phyloP scores from a whole-genome alignment of 2,888 invertebrate genomes.

The Spisula subtruncata region DNA sequence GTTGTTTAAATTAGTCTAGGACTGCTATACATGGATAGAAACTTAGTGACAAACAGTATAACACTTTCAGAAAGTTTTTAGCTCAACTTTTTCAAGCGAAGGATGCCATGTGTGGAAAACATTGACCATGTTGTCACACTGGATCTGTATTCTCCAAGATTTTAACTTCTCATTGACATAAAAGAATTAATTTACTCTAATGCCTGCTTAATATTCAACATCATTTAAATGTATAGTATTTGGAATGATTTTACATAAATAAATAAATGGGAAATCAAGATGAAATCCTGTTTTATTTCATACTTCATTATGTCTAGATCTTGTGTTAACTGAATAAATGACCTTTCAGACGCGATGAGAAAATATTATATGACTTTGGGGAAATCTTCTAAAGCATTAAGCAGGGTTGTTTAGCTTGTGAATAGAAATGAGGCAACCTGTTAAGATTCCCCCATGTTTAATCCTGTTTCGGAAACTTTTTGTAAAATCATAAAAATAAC shows the following conservation, averaged over 20 bases:
- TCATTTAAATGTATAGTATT: constrained; percentile 21
- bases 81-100: no score
- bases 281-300: constrained; percentile 1
- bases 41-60: no score
- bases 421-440: not conserved
- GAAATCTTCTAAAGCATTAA: not conserved
- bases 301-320: not conserved
- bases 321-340: constrained; percentile 15
- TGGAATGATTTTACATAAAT: constrained; percentile 3
- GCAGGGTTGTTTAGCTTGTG: not conserved
- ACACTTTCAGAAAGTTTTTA: no score
- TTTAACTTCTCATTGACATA: not conserved
- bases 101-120: not conserved
- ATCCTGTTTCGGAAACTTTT: no score
- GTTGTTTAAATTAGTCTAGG: no score
- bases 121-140: not conserved
- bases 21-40: no score
- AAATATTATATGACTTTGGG: not conserved
- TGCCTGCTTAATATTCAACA: constrained; percentile 19
- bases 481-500: no score
- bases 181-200: not conserved
- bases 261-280: not conserved
- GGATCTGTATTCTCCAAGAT: not conserved
- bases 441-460: no score
- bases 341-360: not conserved